A percentile compares a stretch with the other conserved stretches of the same genome.
These are phyloP conservation scores for Heliconius ethilla DNA, from an alignment of 2,888 invertebrate genomes.

Conservation along the genomic window DNA sequence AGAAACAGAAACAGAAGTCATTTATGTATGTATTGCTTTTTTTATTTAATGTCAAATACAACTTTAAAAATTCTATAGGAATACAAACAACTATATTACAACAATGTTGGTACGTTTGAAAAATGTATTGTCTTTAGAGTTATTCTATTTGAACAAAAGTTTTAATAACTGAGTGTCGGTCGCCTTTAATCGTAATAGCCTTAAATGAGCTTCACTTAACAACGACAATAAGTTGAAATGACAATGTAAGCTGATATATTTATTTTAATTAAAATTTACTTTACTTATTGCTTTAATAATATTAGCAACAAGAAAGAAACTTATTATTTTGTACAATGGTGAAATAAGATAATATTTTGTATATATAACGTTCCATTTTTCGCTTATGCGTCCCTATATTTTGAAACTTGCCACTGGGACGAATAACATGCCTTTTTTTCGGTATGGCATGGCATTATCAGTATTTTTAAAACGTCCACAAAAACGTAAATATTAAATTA, in stretches of 20 bases:
- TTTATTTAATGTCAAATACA: not conserved
- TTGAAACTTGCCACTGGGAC: too few relatives aligned
- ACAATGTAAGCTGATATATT: not conserved
- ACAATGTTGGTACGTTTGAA: not conserved
- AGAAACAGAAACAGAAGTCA: not conserved
- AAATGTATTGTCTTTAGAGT: slow-evolving; percentile 30
- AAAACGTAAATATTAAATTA: too few relatives aligned
- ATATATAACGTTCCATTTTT: too few relatives aligned
- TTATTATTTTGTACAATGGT: too few relatives aligned
- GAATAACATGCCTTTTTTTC: too few relatives aligned
- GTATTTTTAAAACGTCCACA: too few relatives aligned
- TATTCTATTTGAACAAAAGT: slow-evolving; percentile 33
- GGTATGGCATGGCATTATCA: too few relatives aligned
- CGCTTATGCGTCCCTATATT: too few relatives aligned
- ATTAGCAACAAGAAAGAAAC: not conserved
- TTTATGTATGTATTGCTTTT: not conserved
- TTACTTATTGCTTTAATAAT: not conserved
- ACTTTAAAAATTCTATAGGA: not conserved
- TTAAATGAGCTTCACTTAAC: slow-evolving; percentile 22
- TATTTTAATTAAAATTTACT: not conserved
- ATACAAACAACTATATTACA: not conserved
- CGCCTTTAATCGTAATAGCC: slow-evolving; percentile 35
- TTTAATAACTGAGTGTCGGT: slow-evolving; percentile 35
- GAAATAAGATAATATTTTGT: too few relatives aligned
- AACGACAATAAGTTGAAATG: slow-evolving; percentile 27